Percentiles rank a stretch among this genome's conserved stretches.
These are phyloP conservation scores for Typhlomys cinereus DNA, from an alignment of 2,113 vertebrate species.

Conservation along the genomic window DNA sequence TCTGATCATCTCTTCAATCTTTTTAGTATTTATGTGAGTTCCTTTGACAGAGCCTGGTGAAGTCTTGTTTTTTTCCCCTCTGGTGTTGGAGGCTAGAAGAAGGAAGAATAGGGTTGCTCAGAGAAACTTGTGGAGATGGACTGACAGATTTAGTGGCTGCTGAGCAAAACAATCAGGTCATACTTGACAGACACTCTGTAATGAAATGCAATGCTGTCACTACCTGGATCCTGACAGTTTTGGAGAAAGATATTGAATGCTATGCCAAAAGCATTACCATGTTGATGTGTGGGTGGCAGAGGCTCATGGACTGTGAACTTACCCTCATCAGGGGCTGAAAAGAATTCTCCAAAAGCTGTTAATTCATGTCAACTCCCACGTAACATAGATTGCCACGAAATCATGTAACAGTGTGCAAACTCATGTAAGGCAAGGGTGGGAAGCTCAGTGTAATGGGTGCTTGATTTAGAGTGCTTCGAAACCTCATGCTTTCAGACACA, in stretches of 20 bases:
- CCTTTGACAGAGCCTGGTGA: conserved; percentile 51
- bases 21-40: conserved; percentile 74
- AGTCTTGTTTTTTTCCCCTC: neutral
- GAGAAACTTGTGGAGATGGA: conserved; percentile 34
- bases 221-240: conserved; percentile 51
- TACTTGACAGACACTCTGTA: conserved; percentile 63
- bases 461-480: neutral
- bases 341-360: conserved; percentile 52
- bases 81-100: neutral
- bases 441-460: neutral
- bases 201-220: conserved; percentile 44
- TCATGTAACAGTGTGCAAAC: neutral
- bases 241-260: conserved; percentile 54
- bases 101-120: neutral
- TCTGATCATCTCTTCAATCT: conserved; percentile 70
- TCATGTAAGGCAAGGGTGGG: neutral
- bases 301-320: conserved; percentile 33
- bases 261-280: conserved; percentile 55
- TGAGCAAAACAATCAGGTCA: conserved; percentile 70
- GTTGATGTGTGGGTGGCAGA: conserved; percentile 60
- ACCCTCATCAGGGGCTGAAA: conserved; percentile 42
- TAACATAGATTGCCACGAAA: neutral
- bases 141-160: conserved; percentile 67
- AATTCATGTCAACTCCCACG: conserved; percentile 16
- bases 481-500: neutral